These are phyloP conservation scores for Neuroterus valhalla DNA, from an alignment of 1,140 invertebrate species.

Conservation along the genomic window DNA sequence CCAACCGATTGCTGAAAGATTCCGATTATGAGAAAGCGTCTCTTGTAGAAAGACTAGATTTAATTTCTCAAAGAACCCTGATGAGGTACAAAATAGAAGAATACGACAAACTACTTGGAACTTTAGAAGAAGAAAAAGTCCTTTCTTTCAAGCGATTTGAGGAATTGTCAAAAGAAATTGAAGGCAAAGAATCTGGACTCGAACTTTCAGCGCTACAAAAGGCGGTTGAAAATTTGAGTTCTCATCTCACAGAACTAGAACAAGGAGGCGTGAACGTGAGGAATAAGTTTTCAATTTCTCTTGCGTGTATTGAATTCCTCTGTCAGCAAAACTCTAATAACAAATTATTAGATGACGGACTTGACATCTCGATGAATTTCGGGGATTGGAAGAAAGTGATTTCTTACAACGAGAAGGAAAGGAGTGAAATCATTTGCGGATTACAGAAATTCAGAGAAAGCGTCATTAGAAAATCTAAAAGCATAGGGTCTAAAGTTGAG, in stretches of 20 bases:
- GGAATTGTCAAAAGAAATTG: slow-evolving; percentile 4
- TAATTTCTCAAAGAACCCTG: background rate
- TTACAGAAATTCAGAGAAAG: slow-evolving; percentile 3
- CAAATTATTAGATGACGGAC: background rate
- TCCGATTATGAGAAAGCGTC: background rate
- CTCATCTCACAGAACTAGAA: slow-evolving; percentile 7
- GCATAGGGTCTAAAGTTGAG: background rate
- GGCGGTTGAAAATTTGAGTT: slow-evolving; percentile 17
- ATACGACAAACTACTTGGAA: background rate
- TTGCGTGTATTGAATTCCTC: slow-evolving; percentile 3
- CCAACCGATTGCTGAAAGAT: background rate
- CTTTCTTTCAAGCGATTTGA: background rate
- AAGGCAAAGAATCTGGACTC: background rate
- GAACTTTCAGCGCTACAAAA: slow-evolving; percentile 10
- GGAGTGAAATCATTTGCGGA: background rate
- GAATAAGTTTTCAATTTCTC: slow-evolving; percentile 7
- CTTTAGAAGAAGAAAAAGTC: background rate
- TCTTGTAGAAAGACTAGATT: slow-evolving; percentile 9
- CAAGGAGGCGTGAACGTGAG: background rate
- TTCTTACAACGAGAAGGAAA: slow-evolving; percentile 10
- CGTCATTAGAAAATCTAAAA: slow-evolving; percentile 9
- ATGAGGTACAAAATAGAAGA: slow-evolving; percentile 6
- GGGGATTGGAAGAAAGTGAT: background rate
- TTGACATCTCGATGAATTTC: background rate
- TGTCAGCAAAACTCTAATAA: background rate